Evolutionary conservation across 2,888 invertebrate genomes (phyloP).

Genomic region (Pardosa pseudoannulata): DNA sequence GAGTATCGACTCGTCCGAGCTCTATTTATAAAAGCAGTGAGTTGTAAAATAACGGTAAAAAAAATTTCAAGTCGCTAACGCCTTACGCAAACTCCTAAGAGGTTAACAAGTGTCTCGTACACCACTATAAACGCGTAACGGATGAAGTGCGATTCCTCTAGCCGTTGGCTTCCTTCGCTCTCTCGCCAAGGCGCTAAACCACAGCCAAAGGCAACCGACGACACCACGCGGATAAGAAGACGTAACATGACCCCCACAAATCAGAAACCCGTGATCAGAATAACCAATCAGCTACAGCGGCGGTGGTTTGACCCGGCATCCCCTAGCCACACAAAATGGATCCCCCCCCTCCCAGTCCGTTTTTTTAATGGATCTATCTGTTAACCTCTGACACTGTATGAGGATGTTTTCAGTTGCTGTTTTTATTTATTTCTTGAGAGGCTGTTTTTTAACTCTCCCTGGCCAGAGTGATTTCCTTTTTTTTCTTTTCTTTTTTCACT

Average conservation of each 20-base stretch:
- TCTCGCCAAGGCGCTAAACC: constrained; percentile 24
- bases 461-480: constrained; percentile 38
- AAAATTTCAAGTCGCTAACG: too few relatives aligned
- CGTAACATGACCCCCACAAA: constrained; percentile 72
- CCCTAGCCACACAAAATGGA: constrained; percentile 8
- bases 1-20: too few relatives aligned
- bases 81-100: too few relatives aligned
- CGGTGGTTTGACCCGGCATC: constrained; percentile 22
- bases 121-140: too few relatives aligned
- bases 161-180: not conserved
- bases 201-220: not conserved
- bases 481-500: not conserved
- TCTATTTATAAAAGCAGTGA: too few relatives aligned
- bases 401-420: constrained; percentile 61
- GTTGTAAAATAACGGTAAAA: too few relatives aligned
- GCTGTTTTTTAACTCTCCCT: constrained; percentile 54
- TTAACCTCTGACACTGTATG: constrained; percentile 67
- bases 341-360: constrained; percentile 9
- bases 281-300: constrained; percentile 63
- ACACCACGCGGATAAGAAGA: constrained; percentile 36
- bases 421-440: constrained; percentile 28
- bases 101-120: too few relatives aligned
- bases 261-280: constrained; percentile 65
- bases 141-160: not conserved
- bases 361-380: constrained; percentile 71